These are phyloP conservation scores for Parascotia fuliginaria DNA, from an alignment of 2,888 invertebrate genomes.

Conservation along the genomic window DNA sequence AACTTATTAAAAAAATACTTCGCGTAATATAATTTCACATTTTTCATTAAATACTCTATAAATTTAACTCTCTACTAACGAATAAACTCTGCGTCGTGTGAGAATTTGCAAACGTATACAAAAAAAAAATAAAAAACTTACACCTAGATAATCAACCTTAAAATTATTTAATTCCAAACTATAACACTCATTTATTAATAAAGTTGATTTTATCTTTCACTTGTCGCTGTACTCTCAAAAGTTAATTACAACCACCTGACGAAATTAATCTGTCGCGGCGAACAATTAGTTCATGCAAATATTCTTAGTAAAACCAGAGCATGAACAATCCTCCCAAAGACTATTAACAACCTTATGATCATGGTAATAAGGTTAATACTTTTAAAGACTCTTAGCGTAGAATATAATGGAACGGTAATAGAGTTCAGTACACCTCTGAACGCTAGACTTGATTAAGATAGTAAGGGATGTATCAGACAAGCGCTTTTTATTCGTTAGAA, in stretches of 20 bases:
- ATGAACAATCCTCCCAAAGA: background rate
- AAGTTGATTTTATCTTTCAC: too few relatives aligned
- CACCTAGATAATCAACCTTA: too few relatives aligned
- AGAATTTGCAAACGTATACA: too few relatives aligned
- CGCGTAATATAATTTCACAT: too few relatives aligned
- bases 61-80: too few relatives aligned
- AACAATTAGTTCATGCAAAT: background rate
- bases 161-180: too few relatives aligned
- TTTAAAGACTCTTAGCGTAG: conserved; percentile 6
- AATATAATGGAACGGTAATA: conserved; percentile 20
- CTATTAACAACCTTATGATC: conserved; percentile 5
- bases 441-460: conserved; percentile 13
- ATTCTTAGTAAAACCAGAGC: background rate
- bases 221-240: background rate
- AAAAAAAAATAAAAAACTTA: too few relatives aligned
- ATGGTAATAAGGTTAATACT: background rate
- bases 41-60: too few relatives aligned
- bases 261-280: background rate
- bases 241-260: background rate
- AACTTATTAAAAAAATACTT: too few relatives aligned
- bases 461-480: conserved; percentile 6
- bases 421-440: conserved; percentile 26
- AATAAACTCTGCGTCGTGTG: too few relatives aligned
- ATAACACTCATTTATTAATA: too few relatives aligned
- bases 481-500: background rate